A percentile compares a stretch with the other conserved stretches of the same genome.
phyloP scores from a whole-genome alignment of 2,797 vertebrate genomes.

The Chelon labrosus region DNA sequence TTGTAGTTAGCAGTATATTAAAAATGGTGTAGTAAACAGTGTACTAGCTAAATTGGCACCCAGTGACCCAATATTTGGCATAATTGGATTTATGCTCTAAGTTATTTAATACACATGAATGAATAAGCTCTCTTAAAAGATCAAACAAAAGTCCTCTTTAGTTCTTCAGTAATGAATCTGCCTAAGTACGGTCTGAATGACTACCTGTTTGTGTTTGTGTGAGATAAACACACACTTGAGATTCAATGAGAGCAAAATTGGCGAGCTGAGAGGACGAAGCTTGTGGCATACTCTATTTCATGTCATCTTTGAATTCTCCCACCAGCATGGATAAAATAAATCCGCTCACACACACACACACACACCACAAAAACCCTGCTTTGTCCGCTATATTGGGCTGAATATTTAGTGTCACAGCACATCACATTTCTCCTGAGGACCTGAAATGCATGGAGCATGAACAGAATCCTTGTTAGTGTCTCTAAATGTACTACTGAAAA shows the following conservation, averaged over 20 bases:
- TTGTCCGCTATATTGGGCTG: conserved; percentile 53
- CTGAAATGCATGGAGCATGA: conserved; percentile 51
- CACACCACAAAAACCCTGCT: conserved; percentile 19
- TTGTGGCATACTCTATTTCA: conserved; percentile 51
- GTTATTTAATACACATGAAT: conserved; percentile 22
- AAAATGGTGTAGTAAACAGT: background rate
- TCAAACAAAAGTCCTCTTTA: conserved; percentile 34
- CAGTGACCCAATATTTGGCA: conserved; percentile 27
- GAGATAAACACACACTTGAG: conserved; percentile 44
- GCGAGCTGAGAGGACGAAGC: conserved; percentile 31
- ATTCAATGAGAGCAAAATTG: conserved; percentile 45
- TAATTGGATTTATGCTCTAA: conserved; percentile 16
- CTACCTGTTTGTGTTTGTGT: conserved; percentile 37
- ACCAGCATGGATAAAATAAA: conserved; percentile 47
- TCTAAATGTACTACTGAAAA: conserved; percentile 52
- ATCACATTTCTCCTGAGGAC: conserved; percentile 62
- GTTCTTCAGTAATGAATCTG: conserved; percentile 10
- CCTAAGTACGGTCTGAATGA: conserved; percentile 3
- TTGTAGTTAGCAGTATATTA: conserved; percentile 4
- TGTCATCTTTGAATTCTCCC: conserved; percentile 44
- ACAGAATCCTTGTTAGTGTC: conserved; percentile 60
- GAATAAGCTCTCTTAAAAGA: conserved; percentile 18
- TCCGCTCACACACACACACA: conserved; percentile 31
- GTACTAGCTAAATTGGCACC: background rate
- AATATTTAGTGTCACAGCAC: conserved; percentile 62